Conservation (phyloP, 2,797 vertebrate species). For the Sarcophilus harrisii region DNA sequence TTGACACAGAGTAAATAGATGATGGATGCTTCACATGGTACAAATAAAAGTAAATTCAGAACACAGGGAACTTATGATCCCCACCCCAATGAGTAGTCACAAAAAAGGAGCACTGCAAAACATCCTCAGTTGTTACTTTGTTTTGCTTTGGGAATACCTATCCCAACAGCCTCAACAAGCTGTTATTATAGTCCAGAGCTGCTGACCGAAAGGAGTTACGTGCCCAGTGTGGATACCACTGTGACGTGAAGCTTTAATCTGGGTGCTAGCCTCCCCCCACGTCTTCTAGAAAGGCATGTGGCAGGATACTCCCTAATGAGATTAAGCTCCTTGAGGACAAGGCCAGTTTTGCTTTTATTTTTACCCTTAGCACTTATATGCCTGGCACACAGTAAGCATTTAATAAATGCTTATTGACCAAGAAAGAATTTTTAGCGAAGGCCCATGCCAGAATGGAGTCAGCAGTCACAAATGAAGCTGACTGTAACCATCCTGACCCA, state of each 20-base stretch:
- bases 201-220: not conserved
- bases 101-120: not conserved
- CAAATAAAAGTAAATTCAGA: not conserved
- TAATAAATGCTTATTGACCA: not conserved
- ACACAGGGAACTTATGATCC: not conserved
- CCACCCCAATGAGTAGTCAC: not conserved
- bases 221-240: slow-evolving; percentile 4
- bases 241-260: not conserved
- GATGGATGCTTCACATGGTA: slow-evolving; percentile 2
- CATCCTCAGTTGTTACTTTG: not conserved
- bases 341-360: not conserved
- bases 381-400: not conserved
- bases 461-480: not conserved
- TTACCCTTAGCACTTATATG: not conserved
- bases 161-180: not conserved
- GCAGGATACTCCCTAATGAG: not conserved
- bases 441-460: not conserved
- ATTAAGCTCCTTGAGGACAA: not conserved
- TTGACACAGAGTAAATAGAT: not conserved
- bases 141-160: not conserved
- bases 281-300: not conserved
- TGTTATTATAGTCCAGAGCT: not conserved
- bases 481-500: not conserved
- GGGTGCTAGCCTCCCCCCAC: not conserved
- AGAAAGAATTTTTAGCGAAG: not conserved